phyloP scores from a whole-genome alignment of 2,113 vertebrate species.

The rat (Rattus norvegicus) region GRCr8 NC_086022.1:128861501-128862000 shows the following conservation, averaged over 20 bases:
- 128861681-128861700: not conserved
- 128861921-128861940: not conserved
- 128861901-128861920: not conserved
- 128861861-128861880: not conserved
- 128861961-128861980: not conserved
- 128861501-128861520: not conserved
- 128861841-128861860: not conserved
- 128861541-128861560: not conserved
- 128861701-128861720: not conserved
- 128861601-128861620: not conserved
- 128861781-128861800: not conserved
- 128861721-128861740: not conserved
- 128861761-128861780: not conserved
- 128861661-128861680: too few species aligned
- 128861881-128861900: not conserved
- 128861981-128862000: not conserved
- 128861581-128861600: too few species aligned
- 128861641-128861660: not conserved
- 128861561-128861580: not conserved
- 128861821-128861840: not conserved
- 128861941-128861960: not conserved
- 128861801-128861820: not conserved
- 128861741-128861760: not conserved
- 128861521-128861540: not conserved
- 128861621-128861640: rapidly evolving